These are phyloP conservation scores for Dasysyrphus albostriatus DNA, from an alignment of 2,888 invertebrate genomes.

Conservation along the genomic window DNA sequence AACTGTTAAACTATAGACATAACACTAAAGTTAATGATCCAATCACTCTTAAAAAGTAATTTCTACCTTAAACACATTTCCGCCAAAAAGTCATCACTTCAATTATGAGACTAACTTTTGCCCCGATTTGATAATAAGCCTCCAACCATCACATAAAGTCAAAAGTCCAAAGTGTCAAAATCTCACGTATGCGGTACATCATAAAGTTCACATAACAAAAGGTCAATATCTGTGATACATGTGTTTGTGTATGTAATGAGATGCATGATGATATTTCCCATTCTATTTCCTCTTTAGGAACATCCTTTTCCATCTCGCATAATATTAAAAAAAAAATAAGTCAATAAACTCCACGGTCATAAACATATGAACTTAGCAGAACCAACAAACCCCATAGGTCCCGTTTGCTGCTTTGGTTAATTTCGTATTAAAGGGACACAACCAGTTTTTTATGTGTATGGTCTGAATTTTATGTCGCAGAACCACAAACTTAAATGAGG, in stretches of 20 bases:
- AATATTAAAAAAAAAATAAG: constrained; percentile 30
- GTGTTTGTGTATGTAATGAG: background rate
- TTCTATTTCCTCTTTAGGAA: background rate
- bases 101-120: background rate
- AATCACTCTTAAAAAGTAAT: constrained; percentile 12
- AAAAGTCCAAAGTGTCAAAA: background rate
- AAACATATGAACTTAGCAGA: constrained; percentile 55
- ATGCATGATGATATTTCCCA: background rate
- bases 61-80: constrained; percentile 6
- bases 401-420: constrained; percentile 58
- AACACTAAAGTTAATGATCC: background rate
- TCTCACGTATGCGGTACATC: background rate
- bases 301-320: constrained; percentile 18
- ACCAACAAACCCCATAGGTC: constrained; percentile 27
- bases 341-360: constrained; percentile 52
- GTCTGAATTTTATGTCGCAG: constrained; percentile 68
- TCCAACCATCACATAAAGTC: background rate
- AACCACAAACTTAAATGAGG: constrained; percentile 75
- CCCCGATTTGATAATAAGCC: background rate
- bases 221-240: background rate
- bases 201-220: background rate
- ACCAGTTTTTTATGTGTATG: constrained; percentile 58
- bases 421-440: constrained; percentile 69
- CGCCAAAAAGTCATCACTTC: background rate
- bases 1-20: background rate